phyloP scores from a whole-genome alignment of 2,113 vertebrate genomes.

The Bambusicola thoracicus region DNA sequence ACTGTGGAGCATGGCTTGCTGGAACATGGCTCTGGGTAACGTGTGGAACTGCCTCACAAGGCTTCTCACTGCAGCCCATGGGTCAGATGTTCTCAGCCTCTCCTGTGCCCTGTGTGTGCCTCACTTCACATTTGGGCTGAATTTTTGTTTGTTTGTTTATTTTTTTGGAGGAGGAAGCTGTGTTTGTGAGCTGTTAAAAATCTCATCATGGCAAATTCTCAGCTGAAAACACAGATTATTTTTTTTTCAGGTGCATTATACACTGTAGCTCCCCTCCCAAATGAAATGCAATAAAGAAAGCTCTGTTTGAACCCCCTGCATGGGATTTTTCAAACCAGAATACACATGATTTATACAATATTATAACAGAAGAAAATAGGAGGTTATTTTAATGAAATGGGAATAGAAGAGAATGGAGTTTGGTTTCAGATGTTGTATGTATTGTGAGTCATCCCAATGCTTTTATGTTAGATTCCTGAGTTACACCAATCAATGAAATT shows the following conservation, averaged over 20 bases:
- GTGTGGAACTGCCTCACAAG: not conserved
- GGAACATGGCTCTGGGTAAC: accelerated
- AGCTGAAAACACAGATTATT: not conserved
- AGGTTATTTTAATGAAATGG: slow-evolving; percentile 52
- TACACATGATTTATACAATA: not conserved
- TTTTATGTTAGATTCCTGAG: slow-evolving; percentile 71
- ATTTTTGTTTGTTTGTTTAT: not conserved
- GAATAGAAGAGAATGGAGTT: slow-evolving; percentile 42
- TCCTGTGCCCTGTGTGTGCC: not conserved
- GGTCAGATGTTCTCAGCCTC: not conserved
- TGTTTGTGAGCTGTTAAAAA: slow-evolving; percentile 2
- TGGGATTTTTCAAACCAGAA: slow-evolving; percentile 11
- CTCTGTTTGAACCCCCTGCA: not conserved
- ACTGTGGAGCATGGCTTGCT: not conserved
- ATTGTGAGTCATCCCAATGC: slow-evolving; percentile 54
- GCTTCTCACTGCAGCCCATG: not conserved
- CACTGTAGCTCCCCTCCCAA: not conserved
- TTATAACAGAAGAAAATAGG: slow-evolving; percentile 41
- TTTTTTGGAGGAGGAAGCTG: not conserved
- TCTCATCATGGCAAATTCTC: not conserved
- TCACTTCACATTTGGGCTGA: not conserved
- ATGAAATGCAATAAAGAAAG: not conserved
- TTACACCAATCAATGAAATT: slow-evolving; percentile 73
- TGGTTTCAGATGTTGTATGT: slow-evolving; percentile 53
- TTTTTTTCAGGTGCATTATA: not conserved